Evolutionary conservation across 2,888 invertebrate species (phyloP).

Genomic region (Orthosia cruda): DNA sequence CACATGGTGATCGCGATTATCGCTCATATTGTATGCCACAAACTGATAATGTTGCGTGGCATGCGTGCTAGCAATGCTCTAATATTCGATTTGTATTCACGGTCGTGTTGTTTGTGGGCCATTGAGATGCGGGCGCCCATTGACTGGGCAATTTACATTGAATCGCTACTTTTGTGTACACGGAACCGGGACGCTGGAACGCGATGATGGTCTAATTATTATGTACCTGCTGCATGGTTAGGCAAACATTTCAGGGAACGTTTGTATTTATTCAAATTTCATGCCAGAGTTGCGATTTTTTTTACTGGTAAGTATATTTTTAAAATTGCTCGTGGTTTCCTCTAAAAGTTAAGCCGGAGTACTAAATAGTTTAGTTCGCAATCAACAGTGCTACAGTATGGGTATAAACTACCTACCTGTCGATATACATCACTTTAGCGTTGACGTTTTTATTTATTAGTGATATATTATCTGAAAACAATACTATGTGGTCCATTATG

Average conservation of each 20-base stretch:
- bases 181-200: slow-evolving; percentile 69
- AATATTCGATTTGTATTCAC: slow-evolving; percentile 91
- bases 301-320: neutral
- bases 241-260: slow-evolving; percentile 51
- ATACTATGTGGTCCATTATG: no score
- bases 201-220: slow-evolving; percentile 81
- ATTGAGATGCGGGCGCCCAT: slow-evolving; percentile 88
- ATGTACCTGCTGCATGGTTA: slow-evolving; percentile 50
- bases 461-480: neutral
- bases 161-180: slow-evolving; percentile 86
- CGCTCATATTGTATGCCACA: slow-evolving; percentile 76
- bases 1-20: slow-evolving; percentile 79
- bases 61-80: slow-evolving; percentile 81
- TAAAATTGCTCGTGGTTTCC: neutral
- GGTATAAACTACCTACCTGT: no score
- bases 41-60: slow-evolving; percentile 82
- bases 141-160: slow-evolving; percentile 87
- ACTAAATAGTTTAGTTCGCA: neutral
- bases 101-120: slow-evolving; percentile 89
- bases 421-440: neutral
- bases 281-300: neutral
- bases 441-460: neutral
- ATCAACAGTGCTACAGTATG: neutral
- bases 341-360: neutral
- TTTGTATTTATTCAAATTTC: neutral